Conservation (phyloP, 2,888 invertebrate species). For the Ellobium chinense region DNA sequence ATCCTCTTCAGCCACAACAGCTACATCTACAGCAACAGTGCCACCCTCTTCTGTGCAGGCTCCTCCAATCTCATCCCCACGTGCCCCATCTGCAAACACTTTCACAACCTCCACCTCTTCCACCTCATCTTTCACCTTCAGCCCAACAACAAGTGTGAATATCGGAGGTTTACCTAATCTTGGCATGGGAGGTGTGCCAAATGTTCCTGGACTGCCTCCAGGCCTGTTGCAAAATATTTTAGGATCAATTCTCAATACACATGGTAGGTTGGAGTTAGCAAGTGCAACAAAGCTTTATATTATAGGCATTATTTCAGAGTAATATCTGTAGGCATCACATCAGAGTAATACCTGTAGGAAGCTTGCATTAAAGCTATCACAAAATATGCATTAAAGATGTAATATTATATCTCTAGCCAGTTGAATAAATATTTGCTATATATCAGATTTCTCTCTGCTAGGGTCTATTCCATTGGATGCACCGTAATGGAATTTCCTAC, state of each 20-base stretch:
- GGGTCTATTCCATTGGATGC: too few species aligned
- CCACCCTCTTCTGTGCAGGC: slow-evolving; percentile 24
- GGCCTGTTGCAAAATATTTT: slow-evolving; percentile 54
- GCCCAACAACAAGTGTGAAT: slow-evolving; percentile 28
- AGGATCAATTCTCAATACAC: slow-evolving; percentile 50
- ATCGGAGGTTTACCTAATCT: slow-evolving; percentile 47
- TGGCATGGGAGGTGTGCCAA: slow-evolving; percentile 35
- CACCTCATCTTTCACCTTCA: slow-evolving; percentile 42
- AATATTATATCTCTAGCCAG: too few species aligned
- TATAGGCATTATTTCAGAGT: too few species aligned
- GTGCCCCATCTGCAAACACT: slow-evolving; percentile 32
- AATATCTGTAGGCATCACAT: too few species aligned
- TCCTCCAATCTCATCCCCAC: slow-evolving; percentile 40
- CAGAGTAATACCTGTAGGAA: too few species aligned
- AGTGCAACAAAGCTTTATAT: too few species aligned
- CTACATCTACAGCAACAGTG: background rate
- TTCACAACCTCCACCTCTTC: slow-evolving; percentile 29
- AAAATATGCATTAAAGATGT: too few species aligned
- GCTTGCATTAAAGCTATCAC: too few species aligned
- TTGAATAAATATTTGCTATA: too few species aligned
- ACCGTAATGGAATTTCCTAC: too few species aligned
- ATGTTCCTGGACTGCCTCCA: slow-evolving; percentile 47
- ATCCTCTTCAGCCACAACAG: background rate
- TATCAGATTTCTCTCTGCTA: too few species aligned
- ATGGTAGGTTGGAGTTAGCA: slow-evolving; percentile 49